Base-by-base conservation (phyloP, 2,797 vertebrate genomes). In the Phylloscopus collybita region DNA sequence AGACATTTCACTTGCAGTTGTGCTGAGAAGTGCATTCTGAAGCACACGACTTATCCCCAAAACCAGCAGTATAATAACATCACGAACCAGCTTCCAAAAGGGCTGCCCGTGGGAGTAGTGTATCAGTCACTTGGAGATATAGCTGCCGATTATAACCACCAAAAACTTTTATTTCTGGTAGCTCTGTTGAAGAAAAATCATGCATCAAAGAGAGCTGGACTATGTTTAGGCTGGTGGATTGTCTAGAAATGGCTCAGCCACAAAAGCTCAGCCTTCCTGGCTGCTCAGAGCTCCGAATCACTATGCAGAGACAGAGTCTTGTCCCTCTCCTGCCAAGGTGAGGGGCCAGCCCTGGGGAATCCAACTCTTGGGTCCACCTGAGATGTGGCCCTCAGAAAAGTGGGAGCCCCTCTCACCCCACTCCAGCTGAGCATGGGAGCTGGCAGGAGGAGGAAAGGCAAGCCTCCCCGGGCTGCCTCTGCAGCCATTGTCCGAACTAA, bases 321-420 rank as follows among this genome's bases (percentile, higher is more conserved):
- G 40, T 9, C 11, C 14, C 16, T 15, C 1, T n/a, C 16, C 38
- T 67, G 64, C 34, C 29, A 49, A 44, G 2, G 4, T 5, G 23
- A 22, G 12, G 10, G 4, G 4, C 5, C 30, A 72, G 15, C 4
- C 21, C 6, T 72, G 17, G 8, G 23, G n/a, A 54, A 15, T 21
- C 16, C 44, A 72, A 1, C 20, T 86, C 45, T 36, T 1, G 2
- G 27, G 16, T 64, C 47, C 7, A 29, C 11, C 22, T 64, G 69
- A 80, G 69, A 25, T 1, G 1, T 20, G 29, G 18, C 4, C 26
- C 21, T 11, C 9, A 21, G 26, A 60, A 80, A 76, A 73, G 25
- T 26, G 27, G 64, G 23, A 38, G 32, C 0, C 0, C 11, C 18
- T 36, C 10, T 61, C 30, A 26, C 6, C 25, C 32, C 0, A 0